Evolutionary conservation across 2,888 invertebrate genomes (phyloP).

Genomic region (Megaustenia siamemsis): DNA sequence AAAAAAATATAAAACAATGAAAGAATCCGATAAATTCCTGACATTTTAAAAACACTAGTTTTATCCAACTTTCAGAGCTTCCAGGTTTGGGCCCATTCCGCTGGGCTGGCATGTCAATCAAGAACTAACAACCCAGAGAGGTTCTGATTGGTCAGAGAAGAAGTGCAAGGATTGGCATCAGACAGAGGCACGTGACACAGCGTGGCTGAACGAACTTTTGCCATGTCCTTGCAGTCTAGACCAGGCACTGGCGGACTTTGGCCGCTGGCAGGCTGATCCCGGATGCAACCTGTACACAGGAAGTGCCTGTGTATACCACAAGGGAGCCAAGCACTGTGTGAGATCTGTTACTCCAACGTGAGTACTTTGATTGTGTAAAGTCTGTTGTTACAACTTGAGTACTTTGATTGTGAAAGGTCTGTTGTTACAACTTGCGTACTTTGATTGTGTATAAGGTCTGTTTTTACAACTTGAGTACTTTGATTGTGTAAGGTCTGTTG

Average conservation of each 20-base stretch:
- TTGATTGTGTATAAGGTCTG: conserved; percentile 96
- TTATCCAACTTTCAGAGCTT: conserved; percentile 62
- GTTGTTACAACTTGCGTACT: too few species aligned
- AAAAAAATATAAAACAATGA: too few species aligned
- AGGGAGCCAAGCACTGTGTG: conserved; percentile 94
- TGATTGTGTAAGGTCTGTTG: neutral
- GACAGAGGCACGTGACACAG: conserved; percentile 91
- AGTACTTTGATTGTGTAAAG: conserved; percentile 74
- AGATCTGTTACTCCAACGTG: conserved; percentile 94
- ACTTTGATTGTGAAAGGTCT: too few species aligned
- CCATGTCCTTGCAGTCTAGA: conserved; percentile 93
- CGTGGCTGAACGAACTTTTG: conserved; percentile 83
- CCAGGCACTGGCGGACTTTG: conserved; percentile 94
- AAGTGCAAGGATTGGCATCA: conserved; percentile 95
- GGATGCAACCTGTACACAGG: conserved; percentile 82
- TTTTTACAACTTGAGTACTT: conserved; percentile 89
- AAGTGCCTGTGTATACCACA: conserved; percentile 86
- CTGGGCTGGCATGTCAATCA: conserved; percentile 73
- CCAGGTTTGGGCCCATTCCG: conserved; percentile 65
- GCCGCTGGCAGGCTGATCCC: conserved; percentile 88
- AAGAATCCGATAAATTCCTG: too few species aligned
- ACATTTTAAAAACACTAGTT: too few species aligned
- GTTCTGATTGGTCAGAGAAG: conserved; percentile 89
- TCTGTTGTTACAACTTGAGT: neutral
- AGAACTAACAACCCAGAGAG: conserved; percentile 81